A percentile compares a stretch with the other conserved stretches of the same genome.
Evolutionary conservation across 2,888 invertebrate species (phyloP).

Genomic region (Eupithecia pulchellata): DNA sequence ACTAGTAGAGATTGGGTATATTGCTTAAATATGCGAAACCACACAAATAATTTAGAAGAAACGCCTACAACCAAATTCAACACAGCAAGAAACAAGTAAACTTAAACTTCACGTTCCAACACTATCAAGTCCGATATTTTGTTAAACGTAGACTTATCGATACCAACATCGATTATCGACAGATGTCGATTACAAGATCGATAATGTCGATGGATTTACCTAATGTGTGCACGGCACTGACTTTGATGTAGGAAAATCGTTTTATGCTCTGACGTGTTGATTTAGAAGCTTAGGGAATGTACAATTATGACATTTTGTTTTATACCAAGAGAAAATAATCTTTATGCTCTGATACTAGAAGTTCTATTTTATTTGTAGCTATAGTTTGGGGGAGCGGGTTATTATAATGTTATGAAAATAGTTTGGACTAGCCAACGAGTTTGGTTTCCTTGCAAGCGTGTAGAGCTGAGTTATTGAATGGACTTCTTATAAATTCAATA

Average conservation of each 20-base stretch:
- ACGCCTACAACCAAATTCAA: background rate
- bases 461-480: background rate
- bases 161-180: conserved; percentile 44
- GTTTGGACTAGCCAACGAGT: background rate
- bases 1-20: background rate
- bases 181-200: conserved; percentile 41
- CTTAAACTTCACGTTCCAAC: conserved; percentile 30
- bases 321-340: background rate
- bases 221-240: conserved; percentile 39
- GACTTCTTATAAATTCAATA: too few relatives aligned
- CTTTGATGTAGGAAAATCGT: conserved; percentile 40
- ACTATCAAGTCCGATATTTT: conserved; percentile 51
- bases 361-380: background rate
- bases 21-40: background rate
- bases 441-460: too few relatives aligned
- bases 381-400: background rate
- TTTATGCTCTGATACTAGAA: background rate
- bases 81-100: background rate
- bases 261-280: conserved; percentile 33
- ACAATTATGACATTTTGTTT: conserved; percentile 1
- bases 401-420: background rate
- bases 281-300: conserved; percentile 15
- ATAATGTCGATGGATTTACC: conserved; percentile 43
- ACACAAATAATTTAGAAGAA: background rate
- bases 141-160: conserved; percentile 43